These are phyloP conservation scores for Hucho hucho DNA, from an alignment of 2,113 vertebrate species.

Conservation along the genomic window DNA sequence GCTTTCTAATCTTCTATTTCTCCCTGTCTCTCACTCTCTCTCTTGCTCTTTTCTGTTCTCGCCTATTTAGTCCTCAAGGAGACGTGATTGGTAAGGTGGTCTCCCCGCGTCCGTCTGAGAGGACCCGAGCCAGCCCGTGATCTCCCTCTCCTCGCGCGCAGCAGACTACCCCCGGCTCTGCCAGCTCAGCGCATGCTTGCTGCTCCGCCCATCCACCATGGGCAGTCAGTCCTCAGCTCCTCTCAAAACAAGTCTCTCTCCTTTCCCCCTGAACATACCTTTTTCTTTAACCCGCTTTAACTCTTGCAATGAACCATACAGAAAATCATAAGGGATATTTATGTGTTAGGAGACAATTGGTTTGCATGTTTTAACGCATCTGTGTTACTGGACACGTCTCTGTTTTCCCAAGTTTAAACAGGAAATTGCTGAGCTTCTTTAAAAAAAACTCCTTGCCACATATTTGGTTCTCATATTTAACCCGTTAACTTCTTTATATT, in stretches of 20 bases:
- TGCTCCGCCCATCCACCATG: conserved; percentile 72
- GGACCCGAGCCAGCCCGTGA: conserved; percentile 74
- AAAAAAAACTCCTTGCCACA: no score
- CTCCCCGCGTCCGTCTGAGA: conserved; percentile 67
- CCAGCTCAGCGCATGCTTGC: conserved; percentile 80
- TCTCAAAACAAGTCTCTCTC: conserved; percentile 30
- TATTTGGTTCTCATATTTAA: no score
- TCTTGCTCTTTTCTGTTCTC: conserved; percentile 8
- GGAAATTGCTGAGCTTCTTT: no score
- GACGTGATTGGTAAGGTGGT: conserved; percentile 58
- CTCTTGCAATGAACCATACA: no score
- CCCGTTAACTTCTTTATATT: no score
- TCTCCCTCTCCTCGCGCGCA: conserved; percentile 50
- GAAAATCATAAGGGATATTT: no score
- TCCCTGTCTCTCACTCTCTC: conserved; percentile 31
- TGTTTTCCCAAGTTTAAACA: no score
- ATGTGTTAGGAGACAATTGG: no score
- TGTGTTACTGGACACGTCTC: no score
- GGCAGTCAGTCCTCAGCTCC: conserved; percentile 67
- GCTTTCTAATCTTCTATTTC: conserved; percentile 12
- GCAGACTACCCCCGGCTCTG: conserved; percentile 72
- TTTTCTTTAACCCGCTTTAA: no score
- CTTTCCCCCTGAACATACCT: no score
- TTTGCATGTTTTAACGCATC: no score
- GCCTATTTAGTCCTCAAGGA: conserved; percentile 44